A percentile compares a stretch with the other conserved stretches of the same genome.
Conservation (phyloP, 2,888 invertebrate species). For the Blastobasis lacticolella region DNA sequence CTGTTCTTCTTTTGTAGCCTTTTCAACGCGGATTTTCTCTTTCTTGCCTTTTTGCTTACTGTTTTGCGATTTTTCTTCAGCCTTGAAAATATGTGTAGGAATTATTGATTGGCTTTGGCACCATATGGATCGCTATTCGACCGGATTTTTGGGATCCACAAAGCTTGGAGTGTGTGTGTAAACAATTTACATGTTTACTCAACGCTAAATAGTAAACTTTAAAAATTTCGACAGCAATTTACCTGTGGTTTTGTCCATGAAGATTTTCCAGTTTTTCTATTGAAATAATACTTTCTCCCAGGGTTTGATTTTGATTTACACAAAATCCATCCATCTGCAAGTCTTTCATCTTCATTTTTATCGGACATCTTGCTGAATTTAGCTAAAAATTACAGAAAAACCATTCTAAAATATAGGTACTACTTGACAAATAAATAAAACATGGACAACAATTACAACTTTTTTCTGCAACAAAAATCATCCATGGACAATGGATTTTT, state of each 20-base stretch:
- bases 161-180: neutral
- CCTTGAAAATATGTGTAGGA: conserved; percentile 32
- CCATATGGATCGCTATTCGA: neutral
- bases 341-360: conserved; percentile 41
- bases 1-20: conserved; percentile 31
- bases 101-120: conserved; percentile 18
- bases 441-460: too few species aligned
- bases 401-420: too few species aligned
- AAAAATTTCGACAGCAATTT: conserved; percentile 15
- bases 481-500: too few species aligned
- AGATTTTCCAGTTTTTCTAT: conserved; percentile 62
- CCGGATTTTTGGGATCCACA: neutral
- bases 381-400: neutral
- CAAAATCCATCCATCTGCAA: conserved; percentile 66
- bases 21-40: conserved; percentile 33
- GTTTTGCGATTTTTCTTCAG: conserved; percentile 29
- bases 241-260: conserved; percentile 65
- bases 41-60: conserved; percentile 32
- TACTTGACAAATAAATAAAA: too few species aligned
- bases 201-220: neutral
- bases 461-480: too few species aligned
- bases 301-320: conserved; percentile 61
- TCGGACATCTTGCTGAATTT: conserved; percentile 46
- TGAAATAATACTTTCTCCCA: conserved; percentile 63
- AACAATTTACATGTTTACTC: too few species aligned